Percentiles rank a stretch among this genome's conserved stretches.
Evolutionary conservation across 64 coral and sea anemone species (phyloP).

Genomic region (Dendronephthya gigantea): DNA sequence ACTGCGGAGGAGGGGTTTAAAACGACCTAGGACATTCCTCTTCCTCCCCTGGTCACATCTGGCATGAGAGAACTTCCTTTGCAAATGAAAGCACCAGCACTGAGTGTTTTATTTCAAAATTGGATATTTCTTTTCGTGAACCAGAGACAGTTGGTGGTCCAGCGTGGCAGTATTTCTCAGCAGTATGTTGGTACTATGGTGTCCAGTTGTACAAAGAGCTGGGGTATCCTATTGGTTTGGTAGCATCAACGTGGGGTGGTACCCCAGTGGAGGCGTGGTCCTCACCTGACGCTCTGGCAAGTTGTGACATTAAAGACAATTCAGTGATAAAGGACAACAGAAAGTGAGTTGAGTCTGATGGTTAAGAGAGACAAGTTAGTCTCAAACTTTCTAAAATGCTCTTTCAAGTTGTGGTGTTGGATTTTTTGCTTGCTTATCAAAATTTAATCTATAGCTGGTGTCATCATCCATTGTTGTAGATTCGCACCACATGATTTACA

Average conservation of each 20-base stretch:
- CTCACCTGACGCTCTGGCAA: conserved; percentile 67
- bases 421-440: no score
- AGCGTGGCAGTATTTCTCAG: conserved; percentile 81
- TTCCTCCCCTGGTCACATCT: no score
- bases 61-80: no score
- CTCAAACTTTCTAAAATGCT: no score
- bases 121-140: neutral
- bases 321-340: neutral
- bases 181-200: conserved; percentile 94
- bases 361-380: neutral
- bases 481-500: no score
- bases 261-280: conserved; percentile 90
- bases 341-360: neutral
- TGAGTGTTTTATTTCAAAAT: no score
- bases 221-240: conserved; percentile 62
- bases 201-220: conserved; percentile 66
- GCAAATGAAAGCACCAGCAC: no score
- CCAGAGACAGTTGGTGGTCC: conserved; percentile 70
- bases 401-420: no score
- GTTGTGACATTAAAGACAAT: conserved; percentile 15
- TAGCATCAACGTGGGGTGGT: conserved; percentile 81
- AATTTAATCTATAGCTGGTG: no score
- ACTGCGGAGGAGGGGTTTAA: no score
- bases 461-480: no score
- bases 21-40: no score